Base-by-base conservation (phyloP, 2,113 vertebrate genomes). In the Talpa occidentalis region DNA sequence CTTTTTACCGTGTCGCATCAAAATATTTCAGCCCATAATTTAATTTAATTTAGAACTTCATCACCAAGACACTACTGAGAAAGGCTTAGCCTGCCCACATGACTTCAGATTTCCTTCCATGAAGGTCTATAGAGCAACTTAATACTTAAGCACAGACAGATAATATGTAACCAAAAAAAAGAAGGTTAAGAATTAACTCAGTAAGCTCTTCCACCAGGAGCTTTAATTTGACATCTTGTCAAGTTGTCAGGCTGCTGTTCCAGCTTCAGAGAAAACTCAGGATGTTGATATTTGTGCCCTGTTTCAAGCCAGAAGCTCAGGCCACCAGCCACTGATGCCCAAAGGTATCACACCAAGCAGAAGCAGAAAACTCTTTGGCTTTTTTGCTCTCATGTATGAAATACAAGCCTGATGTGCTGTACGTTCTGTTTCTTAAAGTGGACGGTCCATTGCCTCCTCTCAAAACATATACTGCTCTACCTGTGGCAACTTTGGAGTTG, bases 1-100 rank as follows among this genome's bases (percentile, higher is more conserved):
- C 67, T 93, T 88, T 62, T 80, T 77, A 81, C 72, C 78, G 4
- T 64, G 21, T 84, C 54, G 81, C 52, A 70, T 62, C 24, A 66
- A 49, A 77, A 72, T 69, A 83, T 91, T 96, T 77, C 14, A 90
- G 40, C 35, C 86, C 40, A 0, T 88, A 24, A 47, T 24, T 87
- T 70, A 69, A 32, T 76, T 88, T 96, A 28, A 91, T 93, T 73
- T 89, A 87, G 74, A 84, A 72, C 67, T 83, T 82, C 56, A 94
- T 91, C 72, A 80, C 40, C 73, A 56, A 83, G 14, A 52, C 62
- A 11, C 79, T 89, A 15, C 72, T 93, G 62, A 52, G 62, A 90
- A 95, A 96, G 35, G 9, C 26, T 91, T 40, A 90, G 9, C 40
- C 28, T 89, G 60, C 67, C 37, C n/a, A n/a, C n/a, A 2, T 49